phyloP scores from a whole-genome alignment of 2,888 invertebrate genomes.

The Orthosia gothica region DNA sequence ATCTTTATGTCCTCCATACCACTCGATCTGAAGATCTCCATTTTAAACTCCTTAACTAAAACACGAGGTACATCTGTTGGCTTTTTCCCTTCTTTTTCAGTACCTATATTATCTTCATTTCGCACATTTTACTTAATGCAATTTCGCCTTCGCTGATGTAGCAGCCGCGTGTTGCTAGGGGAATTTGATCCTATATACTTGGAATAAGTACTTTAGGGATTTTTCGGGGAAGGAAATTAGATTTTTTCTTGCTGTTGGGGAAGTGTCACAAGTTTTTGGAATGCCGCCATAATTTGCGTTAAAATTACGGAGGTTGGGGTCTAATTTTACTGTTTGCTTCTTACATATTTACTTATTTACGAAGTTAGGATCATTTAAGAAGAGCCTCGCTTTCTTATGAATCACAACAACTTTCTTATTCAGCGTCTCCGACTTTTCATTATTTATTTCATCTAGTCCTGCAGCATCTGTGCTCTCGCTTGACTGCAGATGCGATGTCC shows the following conservation, averaged over 20 bases:
- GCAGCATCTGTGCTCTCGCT: conserved; percentile 46
- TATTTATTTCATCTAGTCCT: conserved; percentile 21
- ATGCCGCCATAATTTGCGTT: conserved; percentile 49
- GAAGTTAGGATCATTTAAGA: neutral
- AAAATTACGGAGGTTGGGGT: conserved; percentile 31
- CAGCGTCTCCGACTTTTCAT: conserved; percentile 11
- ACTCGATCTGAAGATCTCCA: neutral
- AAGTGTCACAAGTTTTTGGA: conserved; percentile 53
- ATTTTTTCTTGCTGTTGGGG: conserved; percentile 54
- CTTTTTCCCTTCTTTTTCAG: conserved; percentile 42
- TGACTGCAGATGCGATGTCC: conserved; percentile 56
- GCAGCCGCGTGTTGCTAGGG: conserved; percentile 52
- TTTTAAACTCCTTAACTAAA: conserved; percentile 35
- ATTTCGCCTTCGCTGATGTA: conserved; percentile 56
- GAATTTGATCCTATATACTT: conserved; percentile 57
- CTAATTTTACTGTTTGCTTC: conserved; percentile 22
- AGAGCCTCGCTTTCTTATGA: neutral
- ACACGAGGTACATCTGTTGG: conserved; percentile 20
- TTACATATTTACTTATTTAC: conserved; percentile 8
- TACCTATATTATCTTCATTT: conserved; percentile 47
- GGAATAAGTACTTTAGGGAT: conserved; percentile 56
- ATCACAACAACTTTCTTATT: conserved; percentile 1
- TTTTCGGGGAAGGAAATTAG: conserved; percentile 60
- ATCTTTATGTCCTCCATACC: neutral
- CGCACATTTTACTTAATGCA: conserved; percentile 60